Evolutionary conservation across 2,797 vertebrate species (phyloP), one percentile per base, ranked within the genome.

Genomic region (Enteromius afrohamiltoni): DNA sequence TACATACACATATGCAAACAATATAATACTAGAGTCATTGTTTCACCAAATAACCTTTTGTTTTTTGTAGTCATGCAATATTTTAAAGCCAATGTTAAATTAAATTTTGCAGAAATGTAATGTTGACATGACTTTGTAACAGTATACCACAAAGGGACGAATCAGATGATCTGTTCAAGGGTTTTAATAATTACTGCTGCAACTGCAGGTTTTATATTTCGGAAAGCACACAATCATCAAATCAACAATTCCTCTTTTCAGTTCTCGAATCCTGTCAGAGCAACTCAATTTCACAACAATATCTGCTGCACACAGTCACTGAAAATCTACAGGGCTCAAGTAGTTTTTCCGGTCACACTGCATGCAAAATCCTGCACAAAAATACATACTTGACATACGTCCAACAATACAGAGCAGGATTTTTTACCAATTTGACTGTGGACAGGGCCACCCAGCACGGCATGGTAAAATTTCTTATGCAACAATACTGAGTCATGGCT

Each of bases 241-340:
- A 17, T 81, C 69, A 49, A 47, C 69, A 23, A 40, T 77, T 83
- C 74, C 82, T 58, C 75, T 70, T 83, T 83, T 70, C 47, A 70
- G 23, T 83, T 83, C 82, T 76, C 34, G 31, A 64, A 76, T 55
- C 53, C 62, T 45, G 8, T 51, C 3, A 19, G 17, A 82, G 6
- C 19, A 51, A 40, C 49, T 45, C n/a, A 5, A 64, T 74, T 75
- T 65, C 37, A 40, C 81, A 77, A 83, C 34, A 34, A 42, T 1
- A 34, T 82, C 62, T 76, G 16, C 21, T 45, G 40, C 13, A 19
- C 31, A 53, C 49, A 64, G 29, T 6, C 16, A 53, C 6, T 62
- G 34, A 75, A 53, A 82, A 65, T 34, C 23, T 17, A 47, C 17
- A 16, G 2, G n/a, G 4, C 47, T 26, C 8, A 13, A 14, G 37